phyloP scores from a whole-genome alignment of 2,797 vertebrate species.

The Synaphobranchus kaupii region DNA sequence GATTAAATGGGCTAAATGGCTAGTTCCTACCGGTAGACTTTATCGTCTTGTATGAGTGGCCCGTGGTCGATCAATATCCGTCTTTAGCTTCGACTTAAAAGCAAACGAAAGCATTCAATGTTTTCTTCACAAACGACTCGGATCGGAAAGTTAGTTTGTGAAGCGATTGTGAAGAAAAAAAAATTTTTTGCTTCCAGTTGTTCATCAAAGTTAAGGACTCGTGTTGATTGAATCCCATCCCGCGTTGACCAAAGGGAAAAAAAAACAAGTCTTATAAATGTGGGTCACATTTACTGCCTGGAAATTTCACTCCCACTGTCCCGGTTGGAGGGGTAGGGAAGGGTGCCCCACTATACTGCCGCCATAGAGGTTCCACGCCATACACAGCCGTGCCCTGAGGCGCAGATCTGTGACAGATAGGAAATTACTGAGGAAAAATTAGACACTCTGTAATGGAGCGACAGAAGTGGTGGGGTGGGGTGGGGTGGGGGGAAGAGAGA shows the following conservation, averaged over 20 bases:
- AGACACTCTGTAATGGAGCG: neutral
- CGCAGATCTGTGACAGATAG: neutral
- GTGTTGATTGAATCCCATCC: neutral
- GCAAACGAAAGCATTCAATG: neutral
- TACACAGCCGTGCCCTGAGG: neutral
- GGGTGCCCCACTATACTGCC: neutral
- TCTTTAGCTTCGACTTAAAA: neutral
- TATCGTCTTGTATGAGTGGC: neutral
- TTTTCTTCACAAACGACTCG: neutral
- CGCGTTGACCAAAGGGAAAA: neutral
- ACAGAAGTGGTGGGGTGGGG: neutral
- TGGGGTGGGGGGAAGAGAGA: neutral
- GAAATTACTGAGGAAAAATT: neutral
- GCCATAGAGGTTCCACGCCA: neutral
- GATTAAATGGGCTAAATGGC: neutral
- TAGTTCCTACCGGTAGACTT: neutral
- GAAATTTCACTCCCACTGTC: neutral
- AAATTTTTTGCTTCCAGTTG: neutral
- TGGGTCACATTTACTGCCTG: neutral
- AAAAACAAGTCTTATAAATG: neutral
- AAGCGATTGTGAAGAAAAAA: too few relatives aligned
- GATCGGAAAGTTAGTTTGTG: neutral
- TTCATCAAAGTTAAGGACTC: neutral
- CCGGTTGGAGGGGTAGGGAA: neutral
- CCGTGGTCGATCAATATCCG: neutral